These are phyloP conservation scores for Blomia tropicalis DNA, from an alignment of 2,888 invertebrate species.

Conservation along the genomic window DNA sequence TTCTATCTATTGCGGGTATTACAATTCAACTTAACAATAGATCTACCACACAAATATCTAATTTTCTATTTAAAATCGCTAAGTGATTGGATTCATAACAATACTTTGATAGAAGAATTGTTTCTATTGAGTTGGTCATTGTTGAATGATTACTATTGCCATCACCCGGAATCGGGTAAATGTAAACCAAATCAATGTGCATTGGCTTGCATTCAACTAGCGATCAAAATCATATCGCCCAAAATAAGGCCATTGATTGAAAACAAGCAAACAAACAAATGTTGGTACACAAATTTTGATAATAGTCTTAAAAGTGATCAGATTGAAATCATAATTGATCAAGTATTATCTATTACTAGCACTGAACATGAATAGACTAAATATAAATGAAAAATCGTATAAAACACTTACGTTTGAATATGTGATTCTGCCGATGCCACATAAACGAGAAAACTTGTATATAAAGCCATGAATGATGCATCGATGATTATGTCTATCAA, in stretches of 20 bases:
- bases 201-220: constrained; percentile 6
- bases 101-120: constrained; percentile 59
- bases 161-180: background rate
- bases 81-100: constrained; percentile 40
- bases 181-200: background rate
- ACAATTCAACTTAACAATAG: background rate
- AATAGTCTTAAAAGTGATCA: background rate
- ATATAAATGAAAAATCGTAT: too few species aligned
- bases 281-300: constrained; percentile 11
- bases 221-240: background rate
- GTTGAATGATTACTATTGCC: constrained; percentile 8
- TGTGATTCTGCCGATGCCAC: background rate
- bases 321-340: background rate
- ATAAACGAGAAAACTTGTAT: background rate
- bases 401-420: background rate
- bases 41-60: background rate
- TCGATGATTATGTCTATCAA: constrained; percentile 8
- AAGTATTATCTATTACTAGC: too few species aligned
- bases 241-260: background rate
- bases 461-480: constrained; percentile 1
- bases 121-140: constrained; percentile 42
- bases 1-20: background rate
- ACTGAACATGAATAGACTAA: too few species aligned
- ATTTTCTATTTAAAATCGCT: constrained; percentile 13
- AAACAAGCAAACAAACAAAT: background rate